Percentiles rank a stretch among this genome's conserved stretches.
These are phyloP conservation scores for Odontophorus gujanensis DNA, from an alignment of 2,113 vertebrate species.

Conservation along the genomic window DNA sequence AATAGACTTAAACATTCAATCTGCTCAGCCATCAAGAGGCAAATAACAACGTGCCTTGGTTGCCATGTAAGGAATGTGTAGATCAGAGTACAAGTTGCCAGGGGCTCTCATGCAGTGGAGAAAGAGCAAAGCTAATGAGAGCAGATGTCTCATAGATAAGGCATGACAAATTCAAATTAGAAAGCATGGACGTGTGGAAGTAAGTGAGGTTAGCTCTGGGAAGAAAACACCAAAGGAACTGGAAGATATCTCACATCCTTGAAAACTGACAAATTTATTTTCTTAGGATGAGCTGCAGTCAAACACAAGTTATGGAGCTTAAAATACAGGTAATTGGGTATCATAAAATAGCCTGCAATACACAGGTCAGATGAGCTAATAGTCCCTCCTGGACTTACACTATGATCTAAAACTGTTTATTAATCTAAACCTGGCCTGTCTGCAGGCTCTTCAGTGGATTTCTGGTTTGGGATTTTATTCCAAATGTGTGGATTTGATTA, in stretches of 20 bases:
- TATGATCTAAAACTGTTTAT: slow-evolving; percentile 15
- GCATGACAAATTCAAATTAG: not conserved
- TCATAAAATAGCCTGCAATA: not conserved
- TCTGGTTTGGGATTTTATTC: not conserved
- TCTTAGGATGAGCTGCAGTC: not conserved
- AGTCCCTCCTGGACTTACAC: slow-evolving; percentile 36
- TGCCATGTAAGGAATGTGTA: not conserved
- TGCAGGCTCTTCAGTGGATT: slow-evolving; percentile 15
- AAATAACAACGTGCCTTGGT: not conserved
- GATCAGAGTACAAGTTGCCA: not conserved
- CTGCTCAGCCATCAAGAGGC: not conserved
- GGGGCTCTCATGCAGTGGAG: not conserved
- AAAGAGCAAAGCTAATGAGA: not conserved
- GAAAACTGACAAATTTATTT: not conserved
- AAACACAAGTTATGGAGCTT: not conserved
- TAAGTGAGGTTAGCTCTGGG: not conserved
- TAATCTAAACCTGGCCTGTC: slow-evolving; percentile 25
- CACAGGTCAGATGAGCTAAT: slow-evolving; percentile 39
- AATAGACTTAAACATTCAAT: not conserved
- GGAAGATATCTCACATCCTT: not conserved
- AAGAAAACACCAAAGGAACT: not conserved
- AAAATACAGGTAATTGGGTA: not conserved
- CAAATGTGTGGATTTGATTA: slow-evolving; percentile 25
- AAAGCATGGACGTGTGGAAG: not conserved
- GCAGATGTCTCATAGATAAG: not conserved